Base-by-base conservation (phyloP, 1,140 invertebrate species). In the Harpegnathos saltator region DNA sequence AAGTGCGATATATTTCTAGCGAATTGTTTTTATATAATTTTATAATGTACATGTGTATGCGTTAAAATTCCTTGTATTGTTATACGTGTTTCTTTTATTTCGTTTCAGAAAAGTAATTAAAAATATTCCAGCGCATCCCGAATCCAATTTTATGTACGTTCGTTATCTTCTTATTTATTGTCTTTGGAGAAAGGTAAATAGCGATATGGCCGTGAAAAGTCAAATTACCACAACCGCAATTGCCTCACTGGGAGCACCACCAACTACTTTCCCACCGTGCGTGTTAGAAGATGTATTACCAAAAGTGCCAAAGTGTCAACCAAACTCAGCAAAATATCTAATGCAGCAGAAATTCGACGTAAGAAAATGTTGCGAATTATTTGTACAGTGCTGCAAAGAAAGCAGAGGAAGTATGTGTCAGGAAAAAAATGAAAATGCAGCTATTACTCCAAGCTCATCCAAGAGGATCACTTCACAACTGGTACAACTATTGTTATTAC, bases 161-260 rank as follows among this genome's bases (percentile, higher is more conserved):
- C 90, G 94, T 62, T 94, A 92, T 44, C 87, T 94, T 83, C 89
- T 94, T 5, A 89, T 91, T 75, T 94, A 92, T 85, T 91, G 91
- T 72, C 85, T 94, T 11, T 94, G 92, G 93, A 94, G 91, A 81
- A 92, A 91, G 82, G 87, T 94, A 50, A 93, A 92, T 75, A 91
- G 81, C 26, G 88, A 91, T 73, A 48, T 74, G 48, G 85, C 85
- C 29, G 89, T 90, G 15, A 93, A 91, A 59, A 90, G 89, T 86
- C 84, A 92, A 61, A 93, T 94, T 82, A 89, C 90, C 63, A 54
- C 84, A 48, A 89, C 62, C 66, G 94, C 93, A 12, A 48, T 91
- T 19, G 80, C 87, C 26, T 88, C 92, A 33, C 83, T 94, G n/a
- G 89, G 90, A 44, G 61, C 77, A 69, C 81, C 89, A 54, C 88